Evolutionary conservation across 2,113 vertebrate species (phyloP).

Genomic region (Oryzias celebensis): DNA sequence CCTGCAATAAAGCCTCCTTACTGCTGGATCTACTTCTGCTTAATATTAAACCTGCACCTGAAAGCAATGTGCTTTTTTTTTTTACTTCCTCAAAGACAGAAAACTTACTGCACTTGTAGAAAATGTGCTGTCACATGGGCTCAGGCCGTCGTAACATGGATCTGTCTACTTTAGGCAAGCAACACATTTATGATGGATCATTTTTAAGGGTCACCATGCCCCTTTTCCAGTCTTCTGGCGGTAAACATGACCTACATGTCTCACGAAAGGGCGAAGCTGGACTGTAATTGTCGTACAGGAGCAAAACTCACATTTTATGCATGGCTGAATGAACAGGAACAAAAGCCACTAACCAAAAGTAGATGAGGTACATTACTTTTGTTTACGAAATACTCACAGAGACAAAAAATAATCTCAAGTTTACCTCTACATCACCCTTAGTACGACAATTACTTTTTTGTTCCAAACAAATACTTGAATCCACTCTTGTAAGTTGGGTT

Average conservation of each 20-base stretch:
- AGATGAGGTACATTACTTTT: not conserved
- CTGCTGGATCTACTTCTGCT: constrained; percentile 10
- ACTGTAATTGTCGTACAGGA: constrained; percentile 3
- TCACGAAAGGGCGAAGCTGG: constrained; percentile 8
- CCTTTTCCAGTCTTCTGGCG: constrained; percentile 39
- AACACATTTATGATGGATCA: constrained; percentile 23
- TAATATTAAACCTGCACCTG: not conserved
- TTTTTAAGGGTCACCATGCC: constrained; percentile 34
- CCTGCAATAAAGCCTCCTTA: not conserved
- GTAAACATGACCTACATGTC: constrained; percentile 29
- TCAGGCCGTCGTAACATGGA: not conserved
- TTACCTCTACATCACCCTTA: no score
- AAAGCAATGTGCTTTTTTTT: not conserved
- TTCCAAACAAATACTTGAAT: no score
- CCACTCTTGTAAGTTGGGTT: no score
- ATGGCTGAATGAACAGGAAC: constrained; percentile 6
- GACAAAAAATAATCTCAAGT: not conserved
- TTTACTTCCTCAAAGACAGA: constrained; percentile 17
- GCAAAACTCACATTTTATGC: constrained; percentile 3
- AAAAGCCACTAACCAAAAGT: not conserved
- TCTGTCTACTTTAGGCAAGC: not conserved
- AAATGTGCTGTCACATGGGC: constrained; percentile 7
- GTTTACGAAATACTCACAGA: not conserved
- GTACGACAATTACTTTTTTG: no score
- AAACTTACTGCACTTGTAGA: constrained; percentile 12